These are phyloP conservation scores for Takifugu ocellatus DNA, from an alignment of 2,797 vertebrate genomes.

Conservation along the genomic window DNA sequence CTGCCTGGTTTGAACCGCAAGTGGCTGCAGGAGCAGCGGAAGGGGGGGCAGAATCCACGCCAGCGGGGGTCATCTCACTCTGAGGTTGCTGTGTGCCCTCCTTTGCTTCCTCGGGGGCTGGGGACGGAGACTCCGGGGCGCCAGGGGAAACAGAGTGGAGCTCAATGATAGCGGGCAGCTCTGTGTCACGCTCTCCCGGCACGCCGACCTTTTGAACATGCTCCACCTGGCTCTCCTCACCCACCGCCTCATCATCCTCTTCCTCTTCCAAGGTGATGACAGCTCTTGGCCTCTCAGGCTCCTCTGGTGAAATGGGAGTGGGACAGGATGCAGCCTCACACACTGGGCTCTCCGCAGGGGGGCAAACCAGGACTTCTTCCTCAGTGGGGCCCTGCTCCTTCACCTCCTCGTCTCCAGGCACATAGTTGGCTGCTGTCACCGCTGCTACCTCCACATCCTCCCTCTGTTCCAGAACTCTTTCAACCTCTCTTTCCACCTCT, in stretches of 20 bases:
- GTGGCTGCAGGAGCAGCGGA: slow-evolving; percentile 38
- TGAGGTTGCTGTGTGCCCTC: slow-evolving; percentile 39
- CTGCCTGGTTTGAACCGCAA: slow-evolving; percentile 11
- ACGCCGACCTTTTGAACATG: slow-evolving; percentile 52
- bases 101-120: slow-evolving; percentile 28
- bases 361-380: slow-evolving; percentile 66
- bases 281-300: slow-evolving; percentile 54
- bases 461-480: slow-evolving; percentile 48
- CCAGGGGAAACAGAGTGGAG: slow-evolving; percentile 55
- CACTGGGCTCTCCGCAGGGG: slow-evolving; percentile 55
- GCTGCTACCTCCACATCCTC: slow-evolving; percentile 47
- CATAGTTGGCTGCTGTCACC: slow-evolving; percentile 53
- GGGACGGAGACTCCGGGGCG: slow-evolving; percentile 36
- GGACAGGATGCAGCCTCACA: slow-evolving; percentile 62
- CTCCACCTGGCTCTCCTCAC: slow-evolving; percentile 54
- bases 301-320: slow-evolving; percentile 54
- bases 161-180: slow-evolving; percentile 49
- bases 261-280: slow-evolving; percentile 69
- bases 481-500: slow-evolving; percentile 40
- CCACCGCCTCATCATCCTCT: slow-evolving; percentile 51
- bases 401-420: slow-evolving; percentile 51
- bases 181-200: slow-evolving; percentile 55
- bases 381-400: slow-evolving; percentile 44
- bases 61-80: slow-evolving; percentile 33
- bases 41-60: slow-evolving; percentile 46